phyloP scores from a whole-genome alignment of 2,888 invertebrate genomes.

The Malthinus flaveolus region DNA sequence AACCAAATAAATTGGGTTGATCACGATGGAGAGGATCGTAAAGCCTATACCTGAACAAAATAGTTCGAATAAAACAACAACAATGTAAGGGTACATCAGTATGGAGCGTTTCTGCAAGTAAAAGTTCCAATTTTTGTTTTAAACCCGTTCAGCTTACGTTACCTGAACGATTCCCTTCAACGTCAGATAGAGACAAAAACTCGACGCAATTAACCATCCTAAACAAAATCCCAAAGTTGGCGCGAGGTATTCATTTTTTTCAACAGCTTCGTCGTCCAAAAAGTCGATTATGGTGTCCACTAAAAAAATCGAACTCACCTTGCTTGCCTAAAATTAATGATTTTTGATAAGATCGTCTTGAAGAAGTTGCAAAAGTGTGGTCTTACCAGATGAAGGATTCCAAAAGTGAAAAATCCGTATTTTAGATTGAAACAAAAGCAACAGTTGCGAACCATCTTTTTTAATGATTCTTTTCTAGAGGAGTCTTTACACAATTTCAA shows the following conservation, averaged over 20 bases:
- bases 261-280: no score
- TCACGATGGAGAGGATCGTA: no score
- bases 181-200: not conserved
- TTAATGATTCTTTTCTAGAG: not conserved
- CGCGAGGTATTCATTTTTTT: no score
- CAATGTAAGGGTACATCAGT: not conserved
- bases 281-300: no score
- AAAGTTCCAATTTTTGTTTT: no score
- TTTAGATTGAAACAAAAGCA: conserved; percentile 4
- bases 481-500: not conserved
- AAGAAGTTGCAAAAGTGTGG: no score
- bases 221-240: not conserved
- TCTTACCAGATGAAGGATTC: not conserved
- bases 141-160: not conserved
- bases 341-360: no score
- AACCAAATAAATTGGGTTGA: no score
- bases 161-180: not conserved
- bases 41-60: no score
- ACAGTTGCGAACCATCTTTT: not conserved
- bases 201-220: not conserved
- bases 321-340: not conserved
- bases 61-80: not conserved
- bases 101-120: not conserved
- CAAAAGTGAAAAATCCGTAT: conserved; percentile 3
- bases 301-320: not conserved